Base-by-base conservation (phyloP, 1,140 invertebrate genomes). In the Drosophila ogumai region DNA sequence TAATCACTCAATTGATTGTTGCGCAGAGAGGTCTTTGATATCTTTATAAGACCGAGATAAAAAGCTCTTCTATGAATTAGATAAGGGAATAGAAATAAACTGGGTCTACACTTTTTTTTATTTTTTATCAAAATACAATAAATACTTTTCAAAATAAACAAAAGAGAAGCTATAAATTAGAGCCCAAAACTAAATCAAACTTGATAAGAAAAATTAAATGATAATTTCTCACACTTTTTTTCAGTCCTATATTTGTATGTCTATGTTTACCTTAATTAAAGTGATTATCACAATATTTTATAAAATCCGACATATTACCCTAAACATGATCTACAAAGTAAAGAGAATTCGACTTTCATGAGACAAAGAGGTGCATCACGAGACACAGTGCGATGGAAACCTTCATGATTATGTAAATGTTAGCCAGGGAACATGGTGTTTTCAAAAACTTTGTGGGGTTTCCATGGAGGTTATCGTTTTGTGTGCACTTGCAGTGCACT, bases 21-120 rank as follows among this genome's bases (percentile, higher is more conserved):
- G 31, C 31, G 54, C 52, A 19, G 68, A 44, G 52, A 41, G 68
- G 65, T 72, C 68, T 72, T 72, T 49, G 68, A 71, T 72, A 71
- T 31, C 38, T n/a, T 10, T 22, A n/a, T 41, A 58, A 71, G n/a
- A 12, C 49, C 41, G 0, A 22, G 67, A 72, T 71, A 72, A 71
- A 71, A 71, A 40, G 43, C 13, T 72, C 38, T 8, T 13, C 28
- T 40, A 38, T 56, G 10, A 69, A 69, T 10, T 17, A 13, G 65
- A 69, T 71, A 69, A 15, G 41, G 12, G n/a, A 32, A 36, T 38
- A 49, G 9, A 63, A 66, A 67, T 47, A 38, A 38, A 64, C 32
- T 40, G 10, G 15, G 34, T 64, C 34, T 50, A 9, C 19, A 19
- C 17, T 9, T 28, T 28, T 28, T 28, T 28, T 28, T 28, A 6